These are phyloP conservation scores for Orchesella flavescens DNA, from an alignment of 2,888 invertebrate genomes.

Conservation along the genomic window DNA sequence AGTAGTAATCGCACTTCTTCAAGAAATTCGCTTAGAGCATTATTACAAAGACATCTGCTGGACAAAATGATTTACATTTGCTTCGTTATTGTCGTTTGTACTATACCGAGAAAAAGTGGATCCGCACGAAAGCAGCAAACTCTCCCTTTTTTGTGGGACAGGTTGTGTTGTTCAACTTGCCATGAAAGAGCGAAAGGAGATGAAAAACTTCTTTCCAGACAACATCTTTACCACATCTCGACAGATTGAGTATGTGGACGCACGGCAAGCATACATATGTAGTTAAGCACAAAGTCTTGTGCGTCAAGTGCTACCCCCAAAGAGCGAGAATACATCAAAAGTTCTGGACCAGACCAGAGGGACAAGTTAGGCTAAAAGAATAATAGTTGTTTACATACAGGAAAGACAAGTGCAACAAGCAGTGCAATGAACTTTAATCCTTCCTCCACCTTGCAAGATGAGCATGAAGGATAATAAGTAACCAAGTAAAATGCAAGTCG, in stretches of 20 bases:
- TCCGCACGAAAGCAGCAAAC: too few relatives aligned
- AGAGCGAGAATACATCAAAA: constrained; percentile 20
- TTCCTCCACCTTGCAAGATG: constrained; percentile 52
- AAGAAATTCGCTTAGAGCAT: neutral
- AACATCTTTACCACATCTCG: neutral
- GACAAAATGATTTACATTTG: too few relatives aligned
- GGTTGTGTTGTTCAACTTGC: neutral
- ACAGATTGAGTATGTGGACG: neutral
- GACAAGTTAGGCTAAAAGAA: constrained; percentile 19
- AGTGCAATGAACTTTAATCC: constrained; percentile 57
- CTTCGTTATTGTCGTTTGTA: too few relatives aligned
- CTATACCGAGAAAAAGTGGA: too few relatives aligned
- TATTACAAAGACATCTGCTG: too few relatives aligned
- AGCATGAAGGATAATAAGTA: constrained; percentile 35
- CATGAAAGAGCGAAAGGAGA: neutral
- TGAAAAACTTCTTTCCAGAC: neutral
- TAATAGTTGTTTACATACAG: constrained; percentile 29
- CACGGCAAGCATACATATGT: neutral
- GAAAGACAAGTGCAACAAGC: constrained; percentile 57
- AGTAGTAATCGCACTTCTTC: neutral
- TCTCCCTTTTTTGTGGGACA: neutral
- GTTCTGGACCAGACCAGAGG: constrained; percentile 48
- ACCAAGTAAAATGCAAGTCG: constrained; percentile 20
- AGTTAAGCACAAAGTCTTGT: neutral
- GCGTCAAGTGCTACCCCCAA: constrained; percentile 1